Percentiles rank a stretch among this genome's conserved stretches.
phyloP scores from a whole-genome alignment of 1,140 invertebrate genomes.

The Zaprionus capensis region DNA sequence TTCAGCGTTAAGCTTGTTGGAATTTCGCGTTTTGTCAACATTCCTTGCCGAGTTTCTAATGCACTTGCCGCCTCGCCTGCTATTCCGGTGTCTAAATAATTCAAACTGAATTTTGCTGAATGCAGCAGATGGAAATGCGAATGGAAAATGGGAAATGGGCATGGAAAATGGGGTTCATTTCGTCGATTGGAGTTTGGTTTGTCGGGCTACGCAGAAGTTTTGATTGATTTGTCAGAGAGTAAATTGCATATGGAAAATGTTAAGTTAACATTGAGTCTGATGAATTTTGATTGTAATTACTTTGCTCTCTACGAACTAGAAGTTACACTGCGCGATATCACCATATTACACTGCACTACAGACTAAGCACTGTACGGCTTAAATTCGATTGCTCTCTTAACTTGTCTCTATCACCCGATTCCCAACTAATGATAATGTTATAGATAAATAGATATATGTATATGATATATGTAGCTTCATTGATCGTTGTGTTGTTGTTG shows the following conservation, averaged over 20 bases:
- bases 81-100: conserved; percentile 64
- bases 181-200: conserved; percentile 1
- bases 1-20: conserved; percentile 79
- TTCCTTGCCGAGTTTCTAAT: conserved; percentile 62
- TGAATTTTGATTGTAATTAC: neutral
- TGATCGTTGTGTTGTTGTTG: conserved; percentile 9
- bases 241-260: conserved; percentile 6
- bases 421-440: conserved; percentile 34
- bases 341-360: conserved; percentile 46
- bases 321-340: conserved; percentile 46
- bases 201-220: conserved; percentile 23
- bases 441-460: conserved; percentile 29
- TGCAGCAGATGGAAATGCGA: conserved; percentile 6
- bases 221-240: conserved; percentile 37
- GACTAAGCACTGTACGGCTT: conserved; percentile 24
- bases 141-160: neutral
- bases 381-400: conserved; percentile 58
- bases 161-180: neutral
- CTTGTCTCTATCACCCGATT: conserved; percentile 67
- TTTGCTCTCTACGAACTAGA: conserved; percentile 23
- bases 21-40: conserved; percentile 80
- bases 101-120: conserved; percentile 54
- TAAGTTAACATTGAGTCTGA: neutral
- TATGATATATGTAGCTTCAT: conserved; percentile 19
- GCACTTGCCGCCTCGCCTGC: conserved; percentile 57